Conservation (phyloP, 1,140 invertebrate genomes). For the Holcopasites calliopsidis region DNA sequence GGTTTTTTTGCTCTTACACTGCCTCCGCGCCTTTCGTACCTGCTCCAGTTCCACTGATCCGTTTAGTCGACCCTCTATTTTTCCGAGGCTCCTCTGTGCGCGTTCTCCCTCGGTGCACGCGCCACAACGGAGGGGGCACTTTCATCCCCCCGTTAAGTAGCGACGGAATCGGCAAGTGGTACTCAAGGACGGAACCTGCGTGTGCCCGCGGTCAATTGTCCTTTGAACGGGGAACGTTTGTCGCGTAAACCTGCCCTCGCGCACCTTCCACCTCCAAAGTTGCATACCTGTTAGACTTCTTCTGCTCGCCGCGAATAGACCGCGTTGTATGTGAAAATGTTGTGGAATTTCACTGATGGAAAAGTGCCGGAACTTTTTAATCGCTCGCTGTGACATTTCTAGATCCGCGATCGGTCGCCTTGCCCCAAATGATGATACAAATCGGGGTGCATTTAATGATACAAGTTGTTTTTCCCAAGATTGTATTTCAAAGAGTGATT, state of each 20-base stretch:
- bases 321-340: too few species aligned
- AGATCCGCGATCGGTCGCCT: too few species aligned
- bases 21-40: not conserved
- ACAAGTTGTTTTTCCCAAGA: too few species aligned
- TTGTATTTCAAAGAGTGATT: too few species aligned
- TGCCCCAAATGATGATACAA: too few species aligned
- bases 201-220: conserved; percentile 37
- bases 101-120: conserved; percentile 22
- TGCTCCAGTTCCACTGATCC: not conserved
- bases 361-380: too few species aligned
- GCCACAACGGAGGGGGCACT: conserved; percentile 47
- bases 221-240: conserved; percentile 1
- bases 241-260: too few species aligned
- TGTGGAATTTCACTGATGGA: too few species aligned
- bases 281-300: not conserved
- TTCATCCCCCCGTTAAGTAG: conserved; percentile 44
- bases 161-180: conserved; percentile 30
- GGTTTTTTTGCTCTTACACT: not conserved
- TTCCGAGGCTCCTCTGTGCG: not conserved
- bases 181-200: conserved; percentile 41
- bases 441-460: too few species aligned
- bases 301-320: too few species aligned
- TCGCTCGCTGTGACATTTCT: too few species aligned
- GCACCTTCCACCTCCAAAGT: too few species aligned
- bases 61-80: not conserved